Percentiles rank a stretch among this genome's conserved stretches.
These are phyloP conservation scores for Microplitis mediator DNA, from an alignment of 1,140 invertebrate species.

Conservation along the genomic window DNA sequence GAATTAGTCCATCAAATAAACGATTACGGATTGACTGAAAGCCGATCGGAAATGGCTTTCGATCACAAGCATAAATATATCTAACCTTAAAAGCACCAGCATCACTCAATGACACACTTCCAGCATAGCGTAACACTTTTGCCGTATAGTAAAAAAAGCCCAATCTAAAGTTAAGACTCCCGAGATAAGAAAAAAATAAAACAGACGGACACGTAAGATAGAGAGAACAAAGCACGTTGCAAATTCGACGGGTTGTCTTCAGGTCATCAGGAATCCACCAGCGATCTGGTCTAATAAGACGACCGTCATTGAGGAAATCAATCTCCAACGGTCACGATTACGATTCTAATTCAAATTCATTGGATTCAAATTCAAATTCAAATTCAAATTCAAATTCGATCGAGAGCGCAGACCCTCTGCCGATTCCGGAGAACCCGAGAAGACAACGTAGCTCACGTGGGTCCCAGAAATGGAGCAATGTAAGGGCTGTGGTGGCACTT, in stretches of 20 bases:
- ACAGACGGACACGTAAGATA: slow-evolving; percentile 38
- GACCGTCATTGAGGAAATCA: slow-evolving; percentile 42
- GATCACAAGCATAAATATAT: not conserved
- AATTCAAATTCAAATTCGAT: slow-evolving; percentile 53
- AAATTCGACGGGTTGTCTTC: slow-evolving; percentile 41
- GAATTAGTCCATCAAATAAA: too few relatives aligned
- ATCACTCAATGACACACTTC: not conserved
- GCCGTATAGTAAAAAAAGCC: not conserved
- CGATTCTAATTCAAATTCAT: slow-evolving; percentile 39
- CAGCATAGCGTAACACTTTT: too few relatives aligned
- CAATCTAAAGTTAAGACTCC: not conserved
- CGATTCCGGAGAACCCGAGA: slow-evolving; percentile 41
- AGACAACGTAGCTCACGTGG: slow-evolving; percentile 64
- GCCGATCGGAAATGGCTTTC: too few relatives aligned
- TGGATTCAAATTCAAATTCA: slow-evolving; percentile 40
- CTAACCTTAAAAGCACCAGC: not conserved
- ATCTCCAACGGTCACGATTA: slow-evolving; percentile 33
- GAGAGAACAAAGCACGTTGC: slow-evolving; percentile 23
- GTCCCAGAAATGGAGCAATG: slow-evolving; percentile 82
- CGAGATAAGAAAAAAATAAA: slow-evolving; percentile 31
- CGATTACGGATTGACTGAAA: too few relatives aligned
- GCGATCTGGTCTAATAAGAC: slow-evolving; percentile 37
- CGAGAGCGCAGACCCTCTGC: slow-evolving; percentile 40
- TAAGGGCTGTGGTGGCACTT: slow-evolving; percentile 83
- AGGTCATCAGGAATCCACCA: slow-evolving; percentile 40